phyloP scores from a whole-genome alignment of 1,140 invertebrate species.

The Panonychus citri region DNA sequence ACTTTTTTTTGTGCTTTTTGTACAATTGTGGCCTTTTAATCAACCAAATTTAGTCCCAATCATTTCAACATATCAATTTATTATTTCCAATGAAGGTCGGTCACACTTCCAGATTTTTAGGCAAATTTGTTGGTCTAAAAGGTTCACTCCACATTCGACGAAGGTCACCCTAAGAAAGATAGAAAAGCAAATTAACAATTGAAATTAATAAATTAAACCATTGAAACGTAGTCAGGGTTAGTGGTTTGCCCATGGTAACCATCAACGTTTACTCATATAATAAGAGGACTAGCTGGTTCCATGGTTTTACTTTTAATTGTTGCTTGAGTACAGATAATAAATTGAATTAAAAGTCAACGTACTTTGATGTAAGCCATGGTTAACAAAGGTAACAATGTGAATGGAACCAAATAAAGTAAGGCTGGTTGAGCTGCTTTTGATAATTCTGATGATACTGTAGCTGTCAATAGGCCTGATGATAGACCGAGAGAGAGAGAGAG shows the following conservation, averaged over 20 bases:
- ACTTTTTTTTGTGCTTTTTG: too few species aligned
- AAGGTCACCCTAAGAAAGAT: conserved; percentile 54
- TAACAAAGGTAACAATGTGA: conserved; percentile 76
- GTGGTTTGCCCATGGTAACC: neutral
- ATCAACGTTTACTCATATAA: neutral
- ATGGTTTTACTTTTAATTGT: neutral
- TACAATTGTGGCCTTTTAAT: too few species aligned
- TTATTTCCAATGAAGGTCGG: neutral
- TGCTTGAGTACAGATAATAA: neutral
- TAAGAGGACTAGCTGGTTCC: neutral
- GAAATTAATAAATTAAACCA: too few species aligned
- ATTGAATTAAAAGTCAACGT: conserved; percentile 12
- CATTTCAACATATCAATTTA: too few species aligned
- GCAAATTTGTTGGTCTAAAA: conserved; percentile 52
- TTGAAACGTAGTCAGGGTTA: too few species aligned
- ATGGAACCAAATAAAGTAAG: conserved; percentile 83
- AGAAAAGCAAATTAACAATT: neutral
- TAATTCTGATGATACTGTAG: conserved; percentile 85
- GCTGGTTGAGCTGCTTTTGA: conserved; percentile 95
- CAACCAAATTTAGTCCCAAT: too few species aligned
- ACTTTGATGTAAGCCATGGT: conserved; percentile 96
- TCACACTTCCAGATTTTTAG: conserved; percentile 48
- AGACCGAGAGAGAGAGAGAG: neutral
- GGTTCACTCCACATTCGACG: conserved; percentile 94
- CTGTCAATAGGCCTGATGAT: conserved; percentile 55